Percentiles rank a stretch among this genome's conserved stretches.
phyloP scores from a whole-genome alignment of 2,113 vertebrate genomes.

The Stegastes partitus region DNA sequence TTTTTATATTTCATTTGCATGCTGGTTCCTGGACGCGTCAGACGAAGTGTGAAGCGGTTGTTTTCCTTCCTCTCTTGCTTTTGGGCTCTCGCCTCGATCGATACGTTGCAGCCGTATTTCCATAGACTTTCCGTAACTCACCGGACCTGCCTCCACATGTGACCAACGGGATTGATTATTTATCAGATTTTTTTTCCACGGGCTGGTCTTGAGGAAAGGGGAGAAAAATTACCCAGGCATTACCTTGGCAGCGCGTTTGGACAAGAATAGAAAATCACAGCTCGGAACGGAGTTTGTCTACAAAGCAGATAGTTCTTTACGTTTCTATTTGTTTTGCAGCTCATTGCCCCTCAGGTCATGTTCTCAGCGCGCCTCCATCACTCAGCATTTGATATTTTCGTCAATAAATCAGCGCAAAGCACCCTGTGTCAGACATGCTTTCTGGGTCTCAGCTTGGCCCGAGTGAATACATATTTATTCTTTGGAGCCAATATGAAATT shows the following conservation, averaged over 20 bases:
- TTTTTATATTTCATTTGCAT: constrained; percentile 2
- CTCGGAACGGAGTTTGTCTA: constrained; percentile 63
- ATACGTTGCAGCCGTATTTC: constrained; percentile 53
- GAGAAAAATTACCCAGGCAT: constrained; percentile 63
- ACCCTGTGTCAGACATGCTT: constrained; percentile 77
- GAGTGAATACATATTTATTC: constrained; percentile 83
- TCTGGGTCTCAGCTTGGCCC: constrained; percentile 65
- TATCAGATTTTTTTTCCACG: constrained; percentile 70
- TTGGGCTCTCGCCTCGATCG: constrained; percentile 42
- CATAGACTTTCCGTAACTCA: constrained; percentile 63
- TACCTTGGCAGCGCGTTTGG: constrained; percentile 54
- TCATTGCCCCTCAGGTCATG: constrained; percentile 83
- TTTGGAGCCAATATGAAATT: constrained; percentile 66
- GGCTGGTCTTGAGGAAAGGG: constrained; percentile 51
- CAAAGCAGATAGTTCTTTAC: constrained; percentile 77
- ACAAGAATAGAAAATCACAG: constrained; percentile 72
- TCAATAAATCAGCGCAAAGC: constrained; percentile 84
- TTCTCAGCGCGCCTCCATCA: constrained; percentile 75
- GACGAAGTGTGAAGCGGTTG: constrained; percentile 16
- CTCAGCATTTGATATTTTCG: constrained; percentile 83
- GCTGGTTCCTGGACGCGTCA: background rate
- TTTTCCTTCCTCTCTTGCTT: constrained; percentile 5
- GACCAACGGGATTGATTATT: constrained; percentile 74
- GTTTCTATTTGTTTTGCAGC: constrained; percentile 81
- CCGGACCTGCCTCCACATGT: constrained; percentile 51